Evolutionary conservation across 2,113 vertebrate genomes (phyloP).

Genomic region (Gnathonemus longibarbis): DNA sequence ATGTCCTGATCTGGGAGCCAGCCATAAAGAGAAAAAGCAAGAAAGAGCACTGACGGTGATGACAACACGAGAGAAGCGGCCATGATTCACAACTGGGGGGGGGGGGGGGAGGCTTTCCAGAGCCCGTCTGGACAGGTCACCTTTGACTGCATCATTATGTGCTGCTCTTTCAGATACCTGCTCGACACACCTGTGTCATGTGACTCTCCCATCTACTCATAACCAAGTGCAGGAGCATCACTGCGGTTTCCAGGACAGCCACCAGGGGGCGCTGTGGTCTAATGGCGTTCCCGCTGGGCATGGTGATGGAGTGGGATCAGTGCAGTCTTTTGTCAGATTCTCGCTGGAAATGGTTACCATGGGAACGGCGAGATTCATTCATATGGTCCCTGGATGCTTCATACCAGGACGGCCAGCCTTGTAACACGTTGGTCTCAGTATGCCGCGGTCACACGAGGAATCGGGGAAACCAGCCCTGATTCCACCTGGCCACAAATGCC

Average conservation of each 20-base stretch:
- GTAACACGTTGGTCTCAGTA: constrained; percentile 11
- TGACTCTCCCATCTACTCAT: background rate
- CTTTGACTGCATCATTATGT: background rate
- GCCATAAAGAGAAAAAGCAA: background rate
- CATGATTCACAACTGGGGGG: background rate
- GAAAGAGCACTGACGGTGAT: background rate
- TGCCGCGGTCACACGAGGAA: constrained; percentile 31
- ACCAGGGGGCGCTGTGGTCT: background rate
- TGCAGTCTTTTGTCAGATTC: background rate
- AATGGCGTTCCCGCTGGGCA: background rate
- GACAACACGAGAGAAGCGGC: background rate
- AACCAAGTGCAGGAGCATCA: background rate
- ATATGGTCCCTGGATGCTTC: background rate
- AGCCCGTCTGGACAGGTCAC: background rate
- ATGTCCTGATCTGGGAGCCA: background rate
- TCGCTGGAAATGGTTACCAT: background rate
- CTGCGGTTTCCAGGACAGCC: background rate
- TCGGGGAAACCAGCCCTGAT: constrained; percentile 47
- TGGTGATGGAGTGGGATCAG: background rate
- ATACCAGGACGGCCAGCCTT: constrained; percentile 14
- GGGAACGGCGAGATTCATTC: background rate
- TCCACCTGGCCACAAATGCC: constrained; percentile 39
- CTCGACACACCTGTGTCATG: background rate
- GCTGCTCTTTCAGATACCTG: background rate
- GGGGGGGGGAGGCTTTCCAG: background rate